These are phyloP conservation scores for Pseudoatta argentina DNA, from an alignment of 1,140 invertebrate genomes.

Conservation along the genomic window DNA sequence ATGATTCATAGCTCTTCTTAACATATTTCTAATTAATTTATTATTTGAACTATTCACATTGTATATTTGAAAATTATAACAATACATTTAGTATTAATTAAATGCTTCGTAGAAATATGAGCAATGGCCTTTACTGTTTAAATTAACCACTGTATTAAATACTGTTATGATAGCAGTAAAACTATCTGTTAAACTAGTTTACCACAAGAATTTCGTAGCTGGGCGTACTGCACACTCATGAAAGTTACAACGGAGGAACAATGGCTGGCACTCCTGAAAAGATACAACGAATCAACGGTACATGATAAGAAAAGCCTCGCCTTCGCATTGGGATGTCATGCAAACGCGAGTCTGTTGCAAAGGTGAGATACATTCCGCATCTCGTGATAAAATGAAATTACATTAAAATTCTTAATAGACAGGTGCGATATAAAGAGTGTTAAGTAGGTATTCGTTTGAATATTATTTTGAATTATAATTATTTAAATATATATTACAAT, in stretches of 20 bases:
- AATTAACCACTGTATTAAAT: background rate
- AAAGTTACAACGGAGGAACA: constrained; percentile 86
- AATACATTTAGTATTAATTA: background rate
- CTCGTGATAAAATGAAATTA: background rate
- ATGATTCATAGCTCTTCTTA: too few species aligned
- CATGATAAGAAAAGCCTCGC: constrained; percentile 88
- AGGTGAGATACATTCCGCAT: constrained; percentile 18
- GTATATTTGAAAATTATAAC: background rate
- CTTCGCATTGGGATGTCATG: constrained; percentile 86
- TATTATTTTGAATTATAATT: background rate
- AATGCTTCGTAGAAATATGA: too few species aligned
- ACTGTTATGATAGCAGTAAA: background rate
- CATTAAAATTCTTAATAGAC: background rate
- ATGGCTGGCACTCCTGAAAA: constrained; percentile 87
- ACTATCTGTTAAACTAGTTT: constrained; percentile 17
- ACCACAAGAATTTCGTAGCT: constrained; percentile 81
- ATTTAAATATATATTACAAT: constrained; percentile 11
- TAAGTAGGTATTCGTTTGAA: background rate
- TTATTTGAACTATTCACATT: too few species aligned
- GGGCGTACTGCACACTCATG: constrained; percentile 87
- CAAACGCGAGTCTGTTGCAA: constrained; percentile 15
- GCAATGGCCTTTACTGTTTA: background rate
- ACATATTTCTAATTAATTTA: too few species aligned
- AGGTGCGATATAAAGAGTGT: background rate
- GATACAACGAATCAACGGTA: constrained; percentile 83